Conservation (phyloP, 2,113 vertebrate genomes). For the Clinocottus analis region DNA sequence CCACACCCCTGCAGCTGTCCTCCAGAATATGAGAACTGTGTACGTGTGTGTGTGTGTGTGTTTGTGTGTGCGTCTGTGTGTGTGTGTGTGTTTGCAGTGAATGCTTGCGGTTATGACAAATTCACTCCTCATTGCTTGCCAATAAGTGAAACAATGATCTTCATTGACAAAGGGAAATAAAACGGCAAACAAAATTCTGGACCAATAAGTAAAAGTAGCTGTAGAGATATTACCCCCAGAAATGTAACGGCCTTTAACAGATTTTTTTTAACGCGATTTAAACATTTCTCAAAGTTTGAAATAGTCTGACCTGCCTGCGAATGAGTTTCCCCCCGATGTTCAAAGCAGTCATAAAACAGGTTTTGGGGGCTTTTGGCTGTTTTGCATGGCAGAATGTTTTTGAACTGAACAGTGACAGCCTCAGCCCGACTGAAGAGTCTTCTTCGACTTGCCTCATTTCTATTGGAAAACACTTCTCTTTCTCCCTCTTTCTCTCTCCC, state of each 20-base stretch:
- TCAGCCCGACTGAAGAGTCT: constrained; percentile 64
- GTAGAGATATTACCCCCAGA: constrained; percentile 4
- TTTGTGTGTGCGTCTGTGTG: constrained; percentile 49
- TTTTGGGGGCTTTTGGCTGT: constrained; percentile 68
- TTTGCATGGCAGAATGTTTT: constrained; percentile 77
- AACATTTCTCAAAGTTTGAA: constrained; percentile 49
- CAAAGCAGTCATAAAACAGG: constrained; percentile 72
- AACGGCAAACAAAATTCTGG: constrained; percentile 10
- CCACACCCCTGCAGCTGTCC: constrained; percentile 81
- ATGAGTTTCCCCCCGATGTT: constrained; percentile 65
- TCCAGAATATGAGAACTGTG: constrained; percentile 75
- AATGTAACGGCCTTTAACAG: neutral
- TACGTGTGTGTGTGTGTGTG: constrained; percentile 41
- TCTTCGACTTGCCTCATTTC: constrained; percentile 72
- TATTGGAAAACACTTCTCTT: constrained; percentile 78
- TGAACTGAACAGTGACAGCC: constrained; percentile 81
- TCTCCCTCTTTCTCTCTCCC: constrained; percentile 39
- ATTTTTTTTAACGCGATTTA: constrained; percentile 10
- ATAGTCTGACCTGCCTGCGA: constrained; percentile 56
- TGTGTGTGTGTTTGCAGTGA: constrained; percentile 46
- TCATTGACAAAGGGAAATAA: constrained; percentile 47
- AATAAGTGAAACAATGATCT: constrained; percentile 59
- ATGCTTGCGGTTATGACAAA: constrained; percentile 74
- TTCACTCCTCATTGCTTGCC: constrained; percentile 60
- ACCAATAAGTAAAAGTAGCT: constrained; percentile 18